phyloP scores from a whole-genome alignment of 1,140 invertebrate species.

The Lasioglossum baleicum region DNA sequence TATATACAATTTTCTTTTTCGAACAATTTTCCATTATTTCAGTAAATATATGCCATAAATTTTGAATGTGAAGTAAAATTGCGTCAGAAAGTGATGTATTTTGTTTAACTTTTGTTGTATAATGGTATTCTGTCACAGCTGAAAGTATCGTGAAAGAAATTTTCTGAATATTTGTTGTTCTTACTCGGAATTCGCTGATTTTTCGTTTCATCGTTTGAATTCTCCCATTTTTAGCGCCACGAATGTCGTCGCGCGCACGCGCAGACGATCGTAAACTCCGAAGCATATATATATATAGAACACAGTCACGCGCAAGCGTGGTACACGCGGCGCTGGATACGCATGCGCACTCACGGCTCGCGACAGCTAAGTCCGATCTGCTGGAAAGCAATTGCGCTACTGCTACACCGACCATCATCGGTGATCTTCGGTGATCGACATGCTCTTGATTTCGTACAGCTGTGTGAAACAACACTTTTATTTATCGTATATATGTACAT shows the following conservation, averaged over 20 bases:
- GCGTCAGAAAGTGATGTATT: neutral
- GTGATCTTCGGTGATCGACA: neutral
- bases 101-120: neutral
- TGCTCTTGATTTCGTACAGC: neutral
- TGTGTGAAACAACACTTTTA: conserved; percentile 1
- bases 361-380: conserved; percentile 11
- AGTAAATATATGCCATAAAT: too few relatives aligned
- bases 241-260: neutral
- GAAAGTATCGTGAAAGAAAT: neutral
- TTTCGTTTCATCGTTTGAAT: neutral
- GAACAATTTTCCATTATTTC: too few relatives aligned
- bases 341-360: conserved; percentile 26
- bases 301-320: neutral
- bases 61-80: too few relatives aligned
- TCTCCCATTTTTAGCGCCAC: neutral
- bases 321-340: neutral
- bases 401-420: conserved; percentile 12
- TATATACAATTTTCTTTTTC: too few relatives aligned
- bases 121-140: neutral
- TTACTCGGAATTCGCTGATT: neutral
- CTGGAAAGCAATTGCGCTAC: conserved; percentile 42
- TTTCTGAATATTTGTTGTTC: neutral
- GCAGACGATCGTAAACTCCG: neutral
- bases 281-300: neutral
- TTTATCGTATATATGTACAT: neutral